These are phyloP conservation scores for Sebastes cheni DNA, from an alignment of 2,797 vertebrate species.

Conservation along the genomic window DNA sequence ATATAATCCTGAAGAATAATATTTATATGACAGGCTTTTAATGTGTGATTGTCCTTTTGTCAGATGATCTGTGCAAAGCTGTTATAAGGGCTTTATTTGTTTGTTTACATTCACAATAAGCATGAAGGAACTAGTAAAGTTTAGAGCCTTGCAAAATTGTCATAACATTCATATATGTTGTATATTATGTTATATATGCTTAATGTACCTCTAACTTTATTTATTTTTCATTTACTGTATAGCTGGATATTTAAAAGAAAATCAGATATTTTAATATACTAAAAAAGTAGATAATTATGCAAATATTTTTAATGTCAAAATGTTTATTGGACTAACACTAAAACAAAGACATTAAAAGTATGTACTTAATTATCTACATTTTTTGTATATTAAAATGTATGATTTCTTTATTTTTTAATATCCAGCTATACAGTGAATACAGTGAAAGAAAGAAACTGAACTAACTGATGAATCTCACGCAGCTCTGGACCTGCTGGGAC, in stretches of 20 bases:
- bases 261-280: too few relatives aligned
- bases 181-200: background rate
- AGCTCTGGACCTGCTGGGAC: constrained; percentile 89
- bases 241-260: too few relatives aligned
- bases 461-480: constrained; percentile 15
- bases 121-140: background rate
- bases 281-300: background rate
- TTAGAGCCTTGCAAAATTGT: background rate
- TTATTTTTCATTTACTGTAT: too few relatives aligned
- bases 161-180: background rate
- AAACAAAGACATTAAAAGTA: background rate
- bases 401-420: too few relatives aligned
- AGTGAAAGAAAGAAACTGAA: background rate
- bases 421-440: too few relatives aligned
- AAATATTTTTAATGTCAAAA: background rate
- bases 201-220: background rate
- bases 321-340: background rate
- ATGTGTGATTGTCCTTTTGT: background rate
- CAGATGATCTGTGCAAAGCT: background rate
- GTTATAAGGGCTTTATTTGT: background rate
- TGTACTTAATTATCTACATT: background rate
- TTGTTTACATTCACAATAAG: background rate
- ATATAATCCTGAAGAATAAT: background rate
- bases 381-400: too few relatives aligned
- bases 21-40: background rate